Base-by-base conservation (phyloP, 53 echinoderm and acorn worm genomes). In the Hippasteria phrygiana region DNA sequence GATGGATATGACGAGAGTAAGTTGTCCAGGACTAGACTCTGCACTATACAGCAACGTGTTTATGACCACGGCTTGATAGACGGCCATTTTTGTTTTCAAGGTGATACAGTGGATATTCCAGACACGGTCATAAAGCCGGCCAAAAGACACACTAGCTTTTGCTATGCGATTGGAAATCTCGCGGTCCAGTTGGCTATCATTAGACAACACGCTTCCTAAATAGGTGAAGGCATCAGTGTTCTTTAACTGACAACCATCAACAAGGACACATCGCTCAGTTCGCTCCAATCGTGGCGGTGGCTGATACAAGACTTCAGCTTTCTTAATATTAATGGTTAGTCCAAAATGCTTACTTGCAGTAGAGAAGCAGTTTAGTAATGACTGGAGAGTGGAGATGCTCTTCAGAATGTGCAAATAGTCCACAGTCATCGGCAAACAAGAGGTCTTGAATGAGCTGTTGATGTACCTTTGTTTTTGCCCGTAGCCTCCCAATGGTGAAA, bases 91-190 rank as follows among this genome's bases (percentile, higher is more conserved):
- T 17, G 73, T 73, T 16, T 35, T 20, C 41, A 73, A 39, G 12
- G 17, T 14, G 38, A 73, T 73, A 39, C 16, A 16, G 26, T 40
- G 73, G 73, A 35, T 73, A 29, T 53, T 78, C 78, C 78, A 78
- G 14, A 78, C 78, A 31, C 50, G 12, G 27, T 51, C 20, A 33
- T 51, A 78, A 13, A 78, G 78, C 12, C 78, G 53, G 3, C 54
- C 78, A 48, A 77, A 77, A 27, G 77, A 77, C 5, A 50, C 77
- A 13, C 77, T 77, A 54, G 77, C 47, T 48, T 77, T 45, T n/a
- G 18, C 14, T 26, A 77, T 77, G 50, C 48, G 77, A 32, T 48
- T n/a, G n/a, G n/a, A n/a, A n/a, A n/a, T n/a, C n/a, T n/a, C n/a
- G n/a, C n/a, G n/a, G n/a, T n/a, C n/a, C n/a, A n/a, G n/a, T n/a